These are phyloP conservation scores for Tetragnatha versicolor DNA, from an alignment of 1,140 invertebrate genomes.

Conservation along the genomic window DNA sequence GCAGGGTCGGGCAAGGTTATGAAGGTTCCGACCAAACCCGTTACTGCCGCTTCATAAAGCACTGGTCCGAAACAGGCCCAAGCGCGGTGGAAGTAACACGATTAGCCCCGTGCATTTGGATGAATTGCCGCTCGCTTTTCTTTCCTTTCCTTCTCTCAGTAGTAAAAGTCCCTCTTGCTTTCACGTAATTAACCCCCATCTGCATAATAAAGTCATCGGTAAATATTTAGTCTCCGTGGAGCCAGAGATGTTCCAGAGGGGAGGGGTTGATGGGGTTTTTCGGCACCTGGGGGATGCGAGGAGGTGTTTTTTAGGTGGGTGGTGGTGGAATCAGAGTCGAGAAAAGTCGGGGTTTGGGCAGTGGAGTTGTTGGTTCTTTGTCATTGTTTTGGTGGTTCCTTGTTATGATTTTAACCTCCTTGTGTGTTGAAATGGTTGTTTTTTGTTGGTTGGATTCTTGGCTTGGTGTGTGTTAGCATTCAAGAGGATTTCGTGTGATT, in stretches of 20 bases:
- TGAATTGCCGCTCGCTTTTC: constrained; percentile 38
- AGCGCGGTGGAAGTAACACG: constrained; percentile 39
- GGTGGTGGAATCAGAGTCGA: neutral
- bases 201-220: constrained; percentile 52
- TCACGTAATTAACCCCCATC: constrained; percentile 52
- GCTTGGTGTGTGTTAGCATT: no score
- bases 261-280: neutral
- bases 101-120: constrained; percentile 48
- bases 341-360: no score
- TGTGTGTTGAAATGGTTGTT: no score
- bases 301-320: neutral
- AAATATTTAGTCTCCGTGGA: constrained; percentile 38
- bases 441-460: no score
- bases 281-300: neutral
- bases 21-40: constrained; percentile 32
- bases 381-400: no score
- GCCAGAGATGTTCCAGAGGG: neutral
- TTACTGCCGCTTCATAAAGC: constrained; percentile 48
- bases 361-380: no score
- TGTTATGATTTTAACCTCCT: no score
- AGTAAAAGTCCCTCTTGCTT: constrained; percentile 43
- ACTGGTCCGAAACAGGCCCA: constrained; percentile 29
- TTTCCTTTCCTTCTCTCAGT: neutral
- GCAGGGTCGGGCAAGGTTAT: no score
- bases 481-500: no score